Conservation (phyloP, 2,113 vertebrate genomes). For the Callipepla californica region DNA sequence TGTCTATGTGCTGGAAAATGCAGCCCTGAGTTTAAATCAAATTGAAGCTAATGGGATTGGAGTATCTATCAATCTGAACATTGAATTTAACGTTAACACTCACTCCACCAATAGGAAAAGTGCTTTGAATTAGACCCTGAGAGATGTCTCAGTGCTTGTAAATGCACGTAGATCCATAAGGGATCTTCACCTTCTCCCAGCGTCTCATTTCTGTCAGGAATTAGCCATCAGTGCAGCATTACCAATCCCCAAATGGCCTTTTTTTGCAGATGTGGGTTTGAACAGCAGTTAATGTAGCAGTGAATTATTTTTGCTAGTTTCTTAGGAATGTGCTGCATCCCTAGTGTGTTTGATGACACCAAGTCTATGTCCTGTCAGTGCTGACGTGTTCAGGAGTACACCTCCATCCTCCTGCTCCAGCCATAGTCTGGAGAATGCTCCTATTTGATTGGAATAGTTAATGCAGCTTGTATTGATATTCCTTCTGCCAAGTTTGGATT, state of each 20-base stretch:
- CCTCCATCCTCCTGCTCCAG: neutral
- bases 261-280: neutral
- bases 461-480: conserved; percentile 1
- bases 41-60: neutral
- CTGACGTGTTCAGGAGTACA: neutral
- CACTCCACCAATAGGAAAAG: neutral
- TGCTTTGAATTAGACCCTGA: neutral
- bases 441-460: neutral
- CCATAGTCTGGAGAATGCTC: neutral
- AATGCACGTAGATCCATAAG: neutral
- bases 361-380: neutral
- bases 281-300: neutral
- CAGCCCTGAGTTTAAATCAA: neutral
- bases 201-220: conserved; percentile 3
- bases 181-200: neutral
- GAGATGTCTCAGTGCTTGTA: neutral
- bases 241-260: neutral
- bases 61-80: neutral
- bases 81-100: neutral
- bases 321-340: neutral
- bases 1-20: neutral
- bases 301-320: neutral
- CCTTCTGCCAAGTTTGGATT: conserved; percentile 4
- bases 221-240: neutral
- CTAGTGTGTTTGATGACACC: neutral